A percentile compares a stretch with the other conserved stretches of the same genome.
These are phyloP conservation scores for Drosophila robusta DNA, from an alignment of 2,888 invertebrate species.

Conservation along the genomic window DNA sequence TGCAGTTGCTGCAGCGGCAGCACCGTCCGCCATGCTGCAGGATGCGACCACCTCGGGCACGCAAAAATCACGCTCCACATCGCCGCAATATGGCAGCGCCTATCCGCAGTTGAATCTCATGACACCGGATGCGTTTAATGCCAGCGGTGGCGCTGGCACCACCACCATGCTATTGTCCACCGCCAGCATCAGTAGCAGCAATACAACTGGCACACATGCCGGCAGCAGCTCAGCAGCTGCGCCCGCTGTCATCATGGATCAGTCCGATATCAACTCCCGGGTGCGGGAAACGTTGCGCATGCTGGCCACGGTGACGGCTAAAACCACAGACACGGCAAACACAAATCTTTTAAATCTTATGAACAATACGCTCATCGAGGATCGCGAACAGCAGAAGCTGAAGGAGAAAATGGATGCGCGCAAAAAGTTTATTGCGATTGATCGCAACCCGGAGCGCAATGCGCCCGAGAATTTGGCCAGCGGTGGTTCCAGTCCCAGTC, in stretches of 20 bases:
- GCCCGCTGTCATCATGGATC: conserved; percentile 20
- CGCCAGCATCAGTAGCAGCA: conserved; percentile 33
- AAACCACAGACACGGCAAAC: conserved; percentile 74
- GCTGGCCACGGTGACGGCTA: conserved; percentile 84
- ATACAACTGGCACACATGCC: conserved; percentile 25
- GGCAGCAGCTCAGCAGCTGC: conserved; percentile 22
- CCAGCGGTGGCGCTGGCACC: conserved; percentile 65
- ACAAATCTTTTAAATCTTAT: conserved; percentile 82
- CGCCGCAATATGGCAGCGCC: conserved; percentile 72
- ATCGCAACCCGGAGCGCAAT: conserved; percentile 78
- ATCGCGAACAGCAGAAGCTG: conserved; percentile 83
- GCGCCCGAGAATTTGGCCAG: conserved; percentile 86
- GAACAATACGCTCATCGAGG: conserved; percentile 84
- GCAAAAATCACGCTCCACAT: conserved; percentile 68
- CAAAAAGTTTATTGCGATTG: conserved; percentile 82
- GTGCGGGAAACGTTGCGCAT: conserved; percentile 84
- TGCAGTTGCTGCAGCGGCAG: conserved; percentile 69
- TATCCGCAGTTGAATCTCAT: conserved; percentile 89
- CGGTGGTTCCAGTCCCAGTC: conserved; percentile 95
- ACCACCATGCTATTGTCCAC: conserved; percentile 49
- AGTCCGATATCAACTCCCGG: conserved; percentile 80
- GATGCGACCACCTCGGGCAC: conserved; percentile 44
- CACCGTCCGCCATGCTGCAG: conserved; percentile 63
- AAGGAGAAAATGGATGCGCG: conserved; percentile 81
- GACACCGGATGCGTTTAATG: conserved; percentile 94